Conservation (phyloP, 2,797 vertebrate species). For the Triplophysa bombifrons region DNA sequence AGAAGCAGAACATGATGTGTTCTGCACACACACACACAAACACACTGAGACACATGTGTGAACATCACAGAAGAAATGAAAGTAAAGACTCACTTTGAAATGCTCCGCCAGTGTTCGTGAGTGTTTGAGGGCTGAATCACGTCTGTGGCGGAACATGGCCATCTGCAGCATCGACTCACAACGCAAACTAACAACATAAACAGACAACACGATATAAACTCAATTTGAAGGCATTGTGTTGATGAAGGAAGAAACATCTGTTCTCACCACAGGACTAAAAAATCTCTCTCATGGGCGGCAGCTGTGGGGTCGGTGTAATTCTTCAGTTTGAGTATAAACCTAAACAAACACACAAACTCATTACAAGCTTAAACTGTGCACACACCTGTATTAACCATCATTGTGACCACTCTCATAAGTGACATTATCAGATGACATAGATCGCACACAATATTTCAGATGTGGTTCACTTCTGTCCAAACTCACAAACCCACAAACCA, state of each 20-base stretch:
- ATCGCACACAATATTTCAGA: no score
- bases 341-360: slow-evolving; percentile 54
- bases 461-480: no score
- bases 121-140: slow-evolving; percentile 88
- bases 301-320: slow-evolving; percentile 76
- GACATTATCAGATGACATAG: no score
- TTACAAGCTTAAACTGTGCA: no score
- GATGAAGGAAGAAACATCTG: background rate
- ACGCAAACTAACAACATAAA: slow-evolving; percentile 79
- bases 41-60: background rate
- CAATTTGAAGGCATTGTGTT: background rate
- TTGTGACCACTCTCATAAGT: no score
- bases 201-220: background rate
- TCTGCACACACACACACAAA: background rate
- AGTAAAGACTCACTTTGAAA: slow-evolving; percentile 79
- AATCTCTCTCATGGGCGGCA: slow-evolving; percentile 82
- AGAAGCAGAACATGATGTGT: slow-evolving; percentile 59
- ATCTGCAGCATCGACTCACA: slow-evolving; percentile 93
- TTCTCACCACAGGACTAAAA: slow-evolving; percentile 87
- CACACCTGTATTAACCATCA: no score
- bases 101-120: slow-evolving; percentile 89
- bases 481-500: no score
- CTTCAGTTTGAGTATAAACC: slow-evolving; percentile 87
- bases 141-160: slow-evolving; percentile 91
- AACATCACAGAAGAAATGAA: background rate